Conservation (phyloP, 2,113 vertebrate genomes). For the Pao palembangensis region DNA sequence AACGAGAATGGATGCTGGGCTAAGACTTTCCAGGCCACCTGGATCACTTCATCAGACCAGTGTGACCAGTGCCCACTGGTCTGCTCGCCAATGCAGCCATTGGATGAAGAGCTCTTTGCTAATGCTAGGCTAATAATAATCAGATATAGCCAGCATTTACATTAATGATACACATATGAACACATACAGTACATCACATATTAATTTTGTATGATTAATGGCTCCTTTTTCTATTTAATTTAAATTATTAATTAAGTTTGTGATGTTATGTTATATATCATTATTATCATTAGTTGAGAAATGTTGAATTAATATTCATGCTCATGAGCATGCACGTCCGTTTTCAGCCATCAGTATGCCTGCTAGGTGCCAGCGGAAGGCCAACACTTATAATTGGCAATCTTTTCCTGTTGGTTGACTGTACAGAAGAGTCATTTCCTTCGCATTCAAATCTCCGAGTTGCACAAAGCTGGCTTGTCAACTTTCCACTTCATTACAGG, state of each 20-base stretch:
- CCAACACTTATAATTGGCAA: constrained; percentile 78
- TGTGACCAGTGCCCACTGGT: constrained; percentile 3
- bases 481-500: constrained; percentile 81
- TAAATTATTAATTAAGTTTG: constrained; percentile 46
- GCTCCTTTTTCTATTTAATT: constrained; percentile 55
- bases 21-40: constrained; percentile 32
- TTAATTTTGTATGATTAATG: constrained; percentile 40
- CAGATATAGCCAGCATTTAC: no score
- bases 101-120: no score
- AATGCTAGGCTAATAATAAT: no score
- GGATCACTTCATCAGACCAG: constrained; percentile 15
- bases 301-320: constrained; percentile 64
- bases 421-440: constrained; percentile 76
- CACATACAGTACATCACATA: no score
- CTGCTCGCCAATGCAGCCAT: not conserved
- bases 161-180: constrained; percentile 26
- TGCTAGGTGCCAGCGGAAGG: constrained; percentile 66
- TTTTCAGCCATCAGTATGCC: constrained; percentile 70
- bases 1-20: constrained; percentile 45
- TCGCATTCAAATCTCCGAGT: constrained; percentile 74
- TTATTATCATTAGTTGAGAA: constrained; percentile 54
- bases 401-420: constrained; percentile 77
- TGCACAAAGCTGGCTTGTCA: constrained; percentile 76
- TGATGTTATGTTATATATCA: constrained; percentile 56
- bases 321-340: constrained; percentile 71